Conservation (phyloP, 1,140 invertebrate genomes). For the Kradibia gibbosae region DNA sequence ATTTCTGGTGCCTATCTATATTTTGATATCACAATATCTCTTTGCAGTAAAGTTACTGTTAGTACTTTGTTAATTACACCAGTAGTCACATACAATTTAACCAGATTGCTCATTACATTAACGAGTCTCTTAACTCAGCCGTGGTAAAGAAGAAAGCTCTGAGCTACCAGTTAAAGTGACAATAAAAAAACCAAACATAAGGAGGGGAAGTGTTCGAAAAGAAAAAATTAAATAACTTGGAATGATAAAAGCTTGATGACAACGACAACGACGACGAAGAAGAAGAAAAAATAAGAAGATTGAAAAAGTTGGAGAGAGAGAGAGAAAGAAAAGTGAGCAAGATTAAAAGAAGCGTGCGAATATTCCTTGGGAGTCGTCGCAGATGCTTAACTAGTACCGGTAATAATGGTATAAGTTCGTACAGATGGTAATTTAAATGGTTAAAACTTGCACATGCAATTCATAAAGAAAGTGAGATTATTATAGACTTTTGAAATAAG, state of each 20-base stretch:
- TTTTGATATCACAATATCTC: not conserved
- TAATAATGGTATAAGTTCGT: slow-evolving; percentile 46
- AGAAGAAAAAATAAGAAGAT: not conserved
- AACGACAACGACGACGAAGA: not conserved
- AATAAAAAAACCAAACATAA: slow-evolving; percentile 49
- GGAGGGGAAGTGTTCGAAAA: slow-evolving; percentile 54
- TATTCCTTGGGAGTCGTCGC: not conserved
- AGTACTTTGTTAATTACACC: not conserved
- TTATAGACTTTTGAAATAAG: slow-evolving; percentile 28
- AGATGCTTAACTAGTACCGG: slow-evolving; percentile 38
- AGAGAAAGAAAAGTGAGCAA: not conserved
- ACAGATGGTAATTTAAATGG: slow-evolving; percentile 44
- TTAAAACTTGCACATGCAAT: slow-evolving; percentile 4
- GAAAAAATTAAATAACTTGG: slow-evolving; percentile 52
- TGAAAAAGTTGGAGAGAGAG: too few relatives aligned
- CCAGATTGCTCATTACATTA: slow-evolving; percentile 9
- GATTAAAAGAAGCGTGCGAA: not conserved
- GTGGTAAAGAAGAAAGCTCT: not conserved
- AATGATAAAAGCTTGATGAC: not conserved
- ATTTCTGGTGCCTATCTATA: not conserved
- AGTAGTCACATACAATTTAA: not conserved
- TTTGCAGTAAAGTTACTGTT: not conserved
- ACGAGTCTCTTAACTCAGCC: not conserved
- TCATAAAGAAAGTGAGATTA: slow-evolving; percentile 42
- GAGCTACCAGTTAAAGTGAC: not conserved